These are phyloP conservation scores for Orcinus orca DNA, from an alignment of 2,113 vertebrate species.

Conservation along the genomic window DNA sequence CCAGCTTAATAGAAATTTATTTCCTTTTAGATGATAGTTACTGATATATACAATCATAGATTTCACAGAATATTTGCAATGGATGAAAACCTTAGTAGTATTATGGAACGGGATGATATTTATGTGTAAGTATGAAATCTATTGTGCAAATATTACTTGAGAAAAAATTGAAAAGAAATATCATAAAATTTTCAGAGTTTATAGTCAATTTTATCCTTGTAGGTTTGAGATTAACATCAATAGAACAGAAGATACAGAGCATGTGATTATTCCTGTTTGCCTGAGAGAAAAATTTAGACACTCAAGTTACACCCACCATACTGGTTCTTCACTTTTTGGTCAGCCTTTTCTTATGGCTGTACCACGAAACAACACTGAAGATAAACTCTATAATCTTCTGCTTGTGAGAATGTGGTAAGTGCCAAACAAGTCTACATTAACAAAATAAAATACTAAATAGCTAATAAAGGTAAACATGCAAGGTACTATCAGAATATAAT, in stretches of 20 bases:
- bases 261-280: slow-evolving; percentile 96
- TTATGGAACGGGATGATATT: slow-evolving; percentile 98
- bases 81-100: slow-evolving; percentile 98
- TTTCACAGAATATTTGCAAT: slow-evolving; percentile 98
- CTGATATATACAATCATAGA: slow-evolving; percentile 99
- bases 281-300: slow-evolving; percentile 97
- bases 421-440: not conserved
- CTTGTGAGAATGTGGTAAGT: slow-evolving; percentile 94
- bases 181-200: slow-evolving; percentile 27
- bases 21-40: slow-evolving; percentile 92
- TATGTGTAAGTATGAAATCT: slow-evolving; percentile 92
- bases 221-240: slow-evolving; percentile 87
- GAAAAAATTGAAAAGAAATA: slow-evolving; percentile 15
- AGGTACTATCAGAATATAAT: not conserved
- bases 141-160: slow-evolving; percentile 1
- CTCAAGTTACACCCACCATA: slow-evolving; percentile 94
- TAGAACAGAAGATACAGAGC: slow-evolving; percentile 94
- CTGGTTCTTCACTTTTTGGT: slow-evolving; percentile 94
- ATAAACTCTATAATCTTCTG: slow-evolving; percentile 97
- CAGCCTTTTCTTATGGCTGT: slow-evolving; percentile 97
- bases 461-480: not conserved
- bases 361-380: slow-evolving; percentile 94
- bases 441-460: slow-evolving; percentile 12
- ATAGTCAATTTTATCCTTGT: slow-evolving; percentile 22
- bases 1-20: slow-evolving; percentile 68